These are phyloP conservation scores for Drosophila leontia DNA, from an alignment of 1,140 invertebrate genomes.

Conservation along the genomic window DNA sequence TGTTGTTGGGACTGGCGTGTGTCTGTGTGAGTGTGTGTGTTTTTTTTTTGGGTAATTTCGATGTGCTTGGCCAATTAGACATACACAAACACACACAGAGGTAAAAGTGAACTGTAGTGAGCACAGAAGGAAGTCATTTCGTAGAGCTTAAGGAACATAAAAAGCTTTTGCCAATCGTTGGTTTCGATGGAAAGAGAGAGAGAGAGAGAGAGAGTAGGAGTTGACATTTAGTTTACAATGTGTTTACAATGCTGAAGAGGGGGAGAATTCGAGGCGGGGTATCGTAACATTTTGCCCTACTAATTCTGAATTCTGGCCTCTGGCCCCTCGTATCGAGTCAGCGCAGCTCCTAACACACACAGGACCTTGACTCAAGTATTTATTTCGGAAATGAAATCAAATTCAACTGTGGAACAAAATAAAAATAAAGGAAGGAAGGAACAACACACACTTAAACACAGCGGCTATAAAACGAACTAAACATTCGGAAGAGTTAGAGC, in stretches of 20 bases:
- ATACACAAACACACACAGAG: conserved; percentile 67
- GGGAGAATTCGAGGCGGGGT: conserved; percentile 5
- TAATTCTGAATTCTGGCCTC: conserved; percentile 22
- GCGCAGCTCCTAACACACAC: conserved; percentile 36
- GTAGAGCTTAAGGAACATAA: conserved; percentile 53
- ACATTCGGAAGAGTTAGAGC: conserved; percentile 36
- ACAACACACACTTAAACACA: conserved; percentile 43
- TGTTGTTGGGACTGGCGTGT: conserved; percentile 24
- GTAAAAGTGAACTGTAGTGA: conserved; percentile 43
- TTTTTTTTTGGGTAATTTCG: conserved; percentile 38
- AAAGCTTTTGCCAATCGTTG: conserved; percentile 60
- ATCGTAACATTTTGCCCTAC: conserved; percentile 18
- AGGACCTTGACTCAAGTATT: conserved; percentile 28
- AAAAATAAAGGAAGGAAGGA: background rate
- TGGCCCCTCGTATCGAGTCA: conserved; percentile 37
- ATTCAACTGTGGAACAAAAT: conserved; percentile 10
- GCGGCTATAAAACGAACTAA: conserved; percentile 49
- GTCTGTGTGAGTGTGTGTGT: conserved; percentile 16
- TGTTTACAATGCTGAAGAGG: conserved; percentile 33
- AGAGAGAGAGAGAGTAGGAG: conserved; percentile 21
- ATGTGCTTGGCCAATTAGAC: conserved; percentile 69
- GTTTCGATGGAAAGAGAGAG: conserved; percentile 20
- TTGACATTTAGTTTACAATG: conserved; percentile 54
- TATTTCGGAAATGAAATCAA: conserved; percentile 36
- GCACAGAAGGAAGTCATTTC: conserved; percentile 48